Evolutionary conservation across 2,797 vertebrate genomes (phyloP), one percentile per base, ranked within the genome.

Genomic region (Ficedula albicollis): DNA sequence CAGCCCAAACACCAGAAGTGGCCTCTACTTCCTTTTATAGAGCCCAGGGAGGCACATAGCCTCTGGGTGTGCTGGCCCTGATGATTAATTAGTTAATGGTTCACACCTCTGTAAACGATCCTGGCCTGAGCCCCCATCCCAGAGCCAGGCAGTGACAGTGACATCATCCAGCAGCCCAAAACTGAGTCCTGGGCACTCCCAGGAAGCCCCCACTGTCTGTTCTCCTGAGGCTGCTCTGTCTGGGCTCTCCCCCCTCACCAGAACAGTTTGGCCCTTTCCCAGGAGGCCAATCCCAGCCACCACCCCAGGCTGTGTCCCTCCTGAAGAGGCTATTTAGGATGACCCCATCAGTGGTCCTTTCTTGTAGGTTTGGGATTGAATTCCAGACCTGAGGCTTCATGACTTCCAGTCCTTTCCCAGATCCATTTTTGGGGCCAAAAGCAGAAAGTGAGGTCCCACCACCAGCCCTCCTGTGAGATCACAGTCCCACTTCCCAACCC

Each of bases 1-100:
- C 38, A 59, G 6, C 11, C 36, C 29, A 67, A 77, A 2, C 13
- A 11, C 2, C 14, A 0, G 2, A 3, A 1, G 2, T 1, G 3
- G 0, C 39, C 23, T 62, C 48, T 21, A 6, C 34, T 2, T 58
- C 67, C 51, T 75, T 90, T 88, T 63, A 46, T 84, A 91, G 55
- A 29, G 27, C 23, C 39, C 60, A 54, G 19, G n/a, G 32, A 89
- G 81, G 11, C 1, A 0, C 77, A 5, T 7, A 22, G 21, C 29
- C 36, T 54, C 27, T 11, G 60, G 38, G 18, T 56, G 25, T 84
- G 59, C 60, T 73, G 59, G 38, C 36, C 29, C 26, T 62, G 66
- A 25, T 67, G 55, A 83, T 68, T 87, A 75, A 82, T 30, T 63
- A 18, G 0, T 30, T 78, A 55, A 46, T 48, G 30, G 58, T 55